Conservation (phyloP, 2,888 invertebrate genomes). For the Lypha dubia region DNA sequence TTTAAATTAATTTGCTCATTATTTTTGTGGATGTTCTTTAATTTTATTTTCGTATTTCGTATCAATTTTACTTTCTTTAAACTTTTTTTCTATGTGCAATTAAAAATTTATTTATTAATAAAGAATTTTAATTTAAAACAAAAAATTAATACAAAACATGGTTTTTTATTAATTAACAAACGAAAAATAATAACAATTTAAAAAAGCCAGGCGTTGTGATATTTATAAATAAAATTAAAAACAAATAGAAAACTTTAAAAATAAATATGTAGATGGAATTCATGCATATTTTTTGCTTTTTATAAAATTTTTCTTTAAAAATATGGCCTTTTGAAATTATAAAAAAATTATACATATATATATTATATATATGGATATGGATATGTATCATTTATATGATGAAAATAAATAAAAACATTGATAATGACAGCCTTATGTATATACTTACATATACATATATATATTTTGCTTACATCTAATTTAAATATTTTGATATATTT, state of each 20-base stretch:
- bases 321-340: slow-evolving; percentile 60
- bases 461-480: slow-evolving; percentile 69
- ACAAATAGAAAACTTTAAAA: slow-evolving; percentile 72
- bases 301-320: slow-evolving; percentile 54
- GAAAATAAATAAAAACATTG: slow-evolving; percentile 52
- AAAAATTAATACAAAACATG: slow-evolving; percentile 68
- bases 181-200: slow-evolving; percentile 71
- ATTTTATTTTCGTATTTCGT: slow-evolving; percentile 75
- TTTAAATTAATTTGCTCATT: slow-evolving; percentile 74
- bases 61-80: slow-evolving; percentile 76
- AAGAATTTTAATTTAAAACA: slow-evolving; percentile 44
- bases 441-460: slow-evolving; percentile 55
- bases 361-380: too few species aligned
- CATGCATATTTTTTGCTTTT: slow-evolving; percentile 65
- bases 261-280: slow-evolving; percentile 53
- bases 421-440: slow-evolving; percentile 68
- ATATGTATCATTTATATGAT: too few species aligned
- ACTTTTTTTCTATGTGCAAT: slow-evolving; percentile 75
- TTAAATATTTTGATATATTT: slow-evolving; percentile 52
- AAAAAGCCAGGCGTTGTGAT: slow-evolving; percentile 82
- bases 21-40: slow-evolving; percentile 57
- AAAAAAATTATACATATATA: slow-evolving; percentile 45
- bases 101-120: slow-evolving; percentile 65
- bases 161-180: slow-evolving; percentile 65
- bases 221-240: slow-evolving; percentile 81